Evolutionary conservation across 2,888 invertebrate genomes (phyloP), one percentile per base, ranked within the genome.

Genomic region (Leptinotarsa haldemani): DNA sequence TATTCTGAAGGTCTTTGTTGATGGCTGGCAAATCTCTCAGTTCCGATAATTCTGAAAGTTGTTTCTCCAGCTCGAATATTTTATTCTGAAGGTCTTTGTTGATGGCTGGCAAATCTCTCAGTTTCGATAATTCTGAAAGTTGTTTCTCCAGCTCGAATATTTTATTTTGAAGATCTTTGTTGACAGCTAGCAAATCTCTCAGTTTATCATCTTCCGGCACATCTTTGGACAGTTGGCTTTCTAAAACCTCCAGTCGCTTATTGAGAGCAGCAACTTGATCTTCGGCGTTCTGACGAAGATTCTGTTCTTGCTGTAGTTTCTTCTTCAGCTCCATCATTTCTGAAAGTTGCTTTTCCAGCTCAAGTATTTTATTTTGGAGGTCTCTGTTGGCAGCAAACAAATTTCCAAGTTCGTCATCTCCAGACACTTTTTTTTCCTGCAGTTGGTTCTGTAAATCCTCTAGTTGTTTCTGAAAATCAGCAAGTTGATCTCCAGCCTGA

Each of bases 341-440:
- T 22, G 58, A 25, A 61, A 71, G 18, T 70, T 7, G 50, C 18
- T 64, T 66, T 47, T 73, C 69, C 40, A 79, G 47, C 20, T 79
- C 77, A 9, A 30, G 53, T 9, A 74, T 71, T 50, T 70, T 71
- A n/a, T 71, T 70, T 68, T 74, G 70, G n/a, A 77, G 61, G n/a
- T 67, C 69, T 4, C 70, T 70, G 61, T 74, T 69, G 16, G 22
- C 47, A 48, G 48, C 50, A 20, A 71, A 25, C 4, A 52, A 20
- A 22, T 74, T 68, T 63, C 58, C 22, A 7, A 72, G 22, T 48
- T 52, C 40, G n/a, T 74, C 71, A 56, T 65, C 67, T 52, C 71
- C 74, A 20, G 65, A 40, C 1, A 52, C 5, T 13, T 65, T 18
- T 30, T 73, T 30, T 7, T 30, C 7, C 52, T 48, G 48, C 69